Evolutionary conservation across 2,888 invertebrate genomes (phyloP), one percentile per base, ranked within the genome.

Genomic region (Drosophila nigricruria): DNA sequence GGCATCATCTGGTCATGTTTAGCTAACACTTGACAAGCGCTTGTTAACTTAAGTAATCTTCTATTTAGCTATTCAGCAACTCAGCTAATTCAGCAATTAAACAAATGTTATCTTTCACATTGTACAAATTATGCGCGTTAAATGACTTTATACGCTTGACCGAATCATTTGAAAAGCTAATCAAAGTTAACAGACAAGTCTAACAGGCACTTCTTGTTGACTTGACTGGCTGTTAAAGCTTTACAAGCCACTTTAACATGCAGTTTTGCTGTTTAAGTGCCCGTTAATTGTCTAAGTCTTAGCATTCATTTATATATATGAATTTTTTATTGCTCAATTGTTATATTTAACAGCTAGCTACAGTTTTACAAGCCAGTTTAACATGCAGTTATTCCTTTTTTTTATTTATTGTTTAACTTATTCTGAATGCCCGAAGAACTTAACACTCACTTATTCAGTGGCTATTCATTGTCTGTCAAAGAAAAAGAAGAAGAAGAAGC

Each of bases 211-310:
- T 10, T 16, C 9, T 10, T 2, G 9, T 36, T n/a, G 16, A 23
- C 23, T 52, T 25, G 36, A 36, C 23, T 12, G 36, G n/a, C 52
- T 36, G 53, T 38, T 40, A 27, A 38, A 5, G 14, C 23, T 18
- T 54, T 40, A 54, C 18, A 40, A 40, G 53, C 18, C 25, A 27
- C 14, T 27, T 38, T 54, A 54, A 40, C 53, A 54, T 54, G 53
- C 18, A 40, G 53, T 27, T 54, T n/a, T 2, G 9, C 10, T 27
- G 1, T n/a, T 25, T 18, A 53, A 27, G n/a, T 54, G 53, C 3
- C 36, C 18, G 18, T 18, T 38, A 14, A 53, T 36, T 53, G 36
- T 38, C 12, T 12, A 10, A 20, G 0, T 34, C 16, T 16, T 20
- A 20, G 32, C 34, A 23, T 34, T 36, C 18, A 36, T 20, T 38